Conservation (phyloP, 1,140 invertebrate species). For the Drosophila virilis region DNA sequence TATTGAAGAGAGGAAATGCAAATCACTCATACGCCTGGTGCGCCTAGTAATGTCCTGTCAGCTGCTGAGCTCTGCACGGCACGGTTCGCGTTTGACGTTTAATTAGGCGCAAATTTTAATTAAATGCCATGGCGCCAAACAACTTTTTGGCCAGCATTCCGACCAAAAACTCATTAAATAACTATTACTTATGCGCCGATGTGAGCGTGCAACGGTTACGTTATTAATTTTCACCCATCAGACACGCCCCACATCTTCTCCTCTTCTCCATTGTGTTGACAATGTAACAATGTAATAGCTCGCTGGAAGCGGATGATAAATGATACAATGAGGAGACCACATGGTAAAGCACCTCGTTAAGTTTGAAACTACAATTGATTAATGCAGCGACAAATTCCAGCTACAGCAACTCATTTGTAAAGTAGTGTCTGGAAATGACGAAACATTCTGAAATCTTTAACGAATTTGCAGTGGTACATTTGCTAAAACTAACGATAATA, state of each 20-base stretch:
- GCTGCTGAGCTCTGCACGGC: constrained; percentile 21
- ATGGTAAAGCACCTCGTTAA: background rate
- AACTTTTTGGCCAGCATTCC: constrained; percentile 58
- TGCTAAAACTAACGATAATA: too few relatives aligned
- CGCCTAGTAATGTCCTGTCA: constrained; percentile 49
- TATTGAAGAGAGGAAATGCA: constrained; percentile 19
- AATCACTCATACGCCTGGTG: constrained; percentile 69
- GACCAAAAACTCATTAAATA: constrained; percentile 73
- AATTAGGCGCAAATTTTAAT: constrained; percentile 78
- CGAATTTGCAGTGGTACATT: too few relatives aligned
- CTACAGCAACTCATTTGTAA: background rate
- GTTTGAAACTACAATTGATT: constrained; percentile 15
- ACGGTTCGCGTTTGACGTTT: constrained; percentile 61
- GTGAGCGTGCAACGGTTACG: constrained; percentile 58
- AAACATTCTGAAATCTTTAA: too few relatives aligned
- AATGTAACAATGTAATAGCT: constrained; percentile 36
- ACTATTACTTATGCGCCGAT: constrained; percentile 69
- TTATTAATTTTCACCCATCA: constrained; percentile 60
- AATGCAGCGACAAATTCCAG: background rate
- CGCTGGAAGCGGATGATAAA: constrained; percentile 33
- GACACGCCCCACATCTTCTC: background rate
- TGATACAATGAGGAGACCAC: constrained; percentile 10
- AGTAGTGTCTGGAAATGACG: too few relatives aligned
- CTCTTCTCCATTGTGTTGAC: constrained; percentile 9
- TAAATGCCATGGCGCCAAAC: constrained; percentile 65